These are phyloP conservation scores for Motacilla tschutschensis DNA, from an alignment of 2,113 vertebrate species.

Conservation along the genomic window DNA sequence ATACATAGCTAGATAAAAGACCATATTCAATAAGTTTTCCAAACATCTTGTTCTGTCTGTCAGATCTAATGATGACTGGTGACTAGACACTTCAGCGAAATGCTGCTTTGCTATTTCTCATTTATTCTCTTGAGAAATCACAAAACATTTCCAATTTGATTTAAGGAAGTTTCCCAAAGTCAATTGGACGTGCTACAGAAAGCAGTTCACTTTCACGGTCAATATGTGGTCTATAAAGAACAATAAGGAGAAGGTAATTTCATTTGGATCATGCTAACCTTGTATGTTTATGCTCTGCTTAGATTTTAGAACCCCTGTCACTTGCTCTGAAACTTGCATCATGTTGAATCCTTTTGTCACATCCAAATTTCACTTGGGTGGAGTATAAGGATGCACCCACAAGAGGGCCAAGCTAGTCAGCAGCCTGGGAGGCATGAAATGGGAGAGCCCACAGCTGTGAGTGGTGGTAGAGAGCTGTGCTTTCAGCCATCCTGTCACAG, in stretches of 20 bases:
- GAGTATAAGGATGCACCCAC: neutral
- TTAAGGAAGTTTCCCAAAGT: conserved; percentile 60
- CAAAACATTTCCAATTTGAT: conserved; percentile 68
- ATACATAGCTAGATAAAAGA: conserved; percentile 40
- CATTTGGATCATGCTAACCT: conserved; percentile 50
- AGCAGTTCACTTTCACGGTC: conserved; percentile 66
- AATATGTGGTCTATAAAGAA: conserved; percentile 61
- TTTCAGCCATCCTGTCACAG: neutral
- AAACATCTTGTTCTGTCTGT: conserved; percentile 70
- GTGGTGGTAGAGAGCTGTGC: neutral
- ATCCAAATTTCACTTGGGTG: neutral
- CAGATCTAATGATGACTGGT: conserved; percentile 69
- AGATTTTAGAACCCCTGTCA: conserved; percentile 38
- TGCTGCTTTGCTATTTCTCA: conserved; percentile 58
- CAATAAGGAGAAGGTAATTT: conserved; percentile 68
- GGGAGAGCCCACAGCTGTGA: neutral
- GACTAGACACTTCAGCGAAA: conserved; percentile 57
- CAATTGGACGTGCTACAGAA: conserved; percentile 60
- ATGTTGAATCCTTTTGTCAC: conserved; percentile 10
- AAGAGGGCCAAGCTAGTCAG: neutral
- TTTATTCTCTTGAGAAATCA: conserved; percentile 60
- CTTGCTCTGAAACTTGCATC: neutral
- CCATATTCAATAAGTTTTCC: conserved; percentile 56
- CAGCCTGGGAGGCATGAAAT: neutral
- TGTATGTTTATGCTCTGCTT: conserved; percentile 44